Evolutionary conservation across 2,113 vertebrate species (phyloP).

Genomic region (Rhynchomys soricoides): DNA sequence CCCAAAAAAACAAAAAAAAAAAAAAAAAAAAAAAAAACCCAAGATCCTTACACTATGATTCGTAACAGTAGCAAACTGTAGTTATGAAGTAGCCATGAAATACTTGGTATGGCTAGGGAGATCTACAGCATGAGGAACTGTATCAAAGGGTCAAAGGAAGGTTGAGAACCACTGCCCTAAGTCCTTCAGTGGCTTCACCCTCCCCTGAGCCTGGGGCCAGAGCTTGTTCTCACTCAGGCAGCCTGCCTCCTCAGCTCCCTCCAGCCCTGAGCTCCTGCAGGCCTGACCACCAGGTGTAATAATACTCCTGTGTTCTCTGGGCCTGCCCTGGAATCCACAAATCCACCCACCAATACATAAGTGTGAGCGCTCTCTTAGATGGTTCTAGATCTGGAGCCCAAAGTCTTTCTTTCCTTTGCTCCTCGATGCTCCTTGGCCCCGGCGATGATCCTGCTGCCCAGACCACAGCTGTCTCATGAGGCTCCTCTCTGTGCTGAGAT

Average conservation of each 20-base stretch:
- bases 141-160: background rate
- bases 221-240: background rate
- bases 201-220: no score
- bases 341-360: fast-evolving
- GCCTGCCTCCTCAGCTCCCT: background rate
- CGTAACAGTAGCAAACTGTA: background rate
- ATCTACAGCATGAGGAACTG: background rate
- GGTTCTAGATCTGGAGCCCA: fast-evolving
- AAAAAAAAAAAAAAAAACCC: no score
- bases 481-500: fast-evolving
- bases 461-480: fast-evolving
- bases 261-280: no score
- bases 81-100: background rate
- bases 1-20: no score
- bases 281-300: fast-evolving
- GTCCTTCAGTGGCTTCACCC: fast-evolving
- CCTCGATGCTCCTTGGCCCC: fast-evolving
- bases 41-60: background rate
- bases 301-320: fast-evolving
- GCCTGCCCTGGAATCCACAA: no score
- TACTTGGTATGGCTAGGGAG: background rate
- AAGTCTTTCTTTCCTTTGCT: background rate
- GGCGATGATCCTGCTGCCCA: background rate
- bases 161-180: background rate
- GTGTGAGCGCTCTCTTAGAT: fast-evolving